Conservation (phyloP, 2,797 vertebrate genomes). For the Pteropus rufus region DNA sequence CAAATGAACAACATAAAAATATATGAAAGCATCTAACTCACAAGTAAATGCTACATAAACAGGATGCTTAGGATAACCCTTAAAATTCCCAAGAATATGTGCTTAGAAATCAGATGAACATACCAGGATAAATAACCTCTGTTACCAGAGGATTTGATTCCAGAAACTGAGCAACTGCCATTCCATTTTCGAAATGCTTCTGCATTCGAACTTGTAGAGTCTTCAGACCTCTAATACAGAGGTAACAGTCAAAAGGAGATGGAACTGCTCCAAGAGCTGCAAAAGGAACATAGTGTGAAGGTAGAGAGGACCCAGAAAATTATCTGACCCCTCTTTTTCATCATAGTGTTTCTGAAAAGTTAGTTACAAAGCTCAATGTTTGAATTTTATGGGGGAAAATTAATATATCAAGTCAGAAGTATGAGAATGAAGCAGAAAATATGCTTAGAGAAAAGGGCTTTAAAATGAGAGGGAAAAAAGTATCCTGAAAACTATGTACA, state of each 20-base stretch:
- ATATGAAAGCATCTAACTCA: background rate
- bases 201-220: constrained; percentile 93
- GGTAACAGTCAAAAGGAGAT: constrained; percentile 93
- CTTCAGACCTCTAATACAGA: constrained; percentile 94
- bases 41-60: background rate
- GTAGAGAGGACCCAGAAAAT: background rate
- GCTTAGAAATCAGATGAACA: background rate
- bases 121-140: constrained; percentile 93
- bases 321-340: background rate
- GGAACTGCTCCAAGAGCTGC: constrained; percentile 92
- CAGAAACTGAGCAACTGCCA: constrained; percentile 89
- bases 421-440: background rate
- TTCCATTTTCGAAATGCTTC: constrained; percentile 90
- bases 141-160: constrained; percentile 88
- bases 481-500: background rate
- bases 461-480: background rate
- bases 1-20: background rate
- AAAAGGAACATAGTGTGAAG: background rate
- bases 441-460: background rate
- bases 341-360: background rate
- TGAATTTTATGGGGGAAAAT: background rate
- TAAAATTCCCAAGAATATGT: background rate
- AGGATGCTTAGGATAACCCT: background rate
- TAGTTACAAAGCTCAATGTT: background rate
- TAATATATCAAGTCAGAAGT: background rate